Conservation (phyloP, 2,113 vertebrate genomes). For the Eptesicus fuscus region DNA sequence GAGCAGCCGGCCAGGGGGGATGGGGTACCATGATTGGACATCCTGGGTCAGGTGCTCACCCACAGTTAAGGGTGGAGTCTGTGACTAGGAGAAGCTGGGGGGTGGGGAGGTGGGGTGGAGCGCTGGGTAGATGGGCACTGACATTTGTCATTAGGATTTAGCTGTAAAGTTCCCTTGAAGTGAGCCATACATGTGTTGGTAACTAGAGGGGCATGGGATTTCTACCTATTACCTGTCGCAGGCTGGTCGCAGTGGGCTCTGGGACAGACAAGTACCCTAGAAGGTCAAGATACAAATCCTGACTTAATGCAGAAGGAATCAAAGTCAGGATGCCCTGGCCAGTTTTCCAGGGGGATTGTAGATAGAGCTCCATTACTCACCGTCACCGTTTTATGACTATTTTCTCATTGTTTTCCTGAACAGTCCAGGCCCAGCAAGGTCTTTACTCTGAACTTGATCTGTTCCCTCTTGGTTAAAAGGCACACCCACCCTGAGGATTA, state of each 20-base stretch:
- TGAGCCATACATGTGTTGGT: not conserved
- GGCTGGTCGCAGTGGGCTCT: not conserved
- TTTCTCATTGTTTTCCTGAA: not conserved
- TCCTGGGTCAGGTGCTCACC: not conserved
- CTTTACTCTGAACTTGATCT: conserved; percentile 43
- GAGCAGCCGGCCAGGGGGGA: not conserved
- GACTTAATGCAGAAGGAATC: not conserved
- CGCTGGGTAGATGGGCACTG: not conserved
- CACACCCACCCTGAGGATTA: not conserved
- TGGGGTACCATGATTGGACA: rapidly evolving
- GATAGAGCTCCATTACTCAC: not conserved
- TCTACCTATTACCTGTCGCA: too few relatives aligned
- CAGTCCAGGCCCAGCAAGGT: conserved; percentile 25
- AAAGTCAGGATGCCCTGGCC: not conserved
- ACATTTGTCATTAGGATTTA: not conserved
- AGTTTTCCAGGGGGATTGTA: not conserved
- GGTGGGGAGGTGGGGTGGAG: too few relatives aligned
- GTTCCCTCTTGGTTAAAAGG: conserved; percentile 16
- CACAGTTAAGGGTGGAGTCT: not conserved
- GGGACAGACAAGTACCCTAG: not conserved
- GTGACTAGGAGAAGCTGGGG: not conserved
- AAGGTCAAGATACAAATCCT: not conserved
- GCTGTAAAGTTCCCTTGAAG: not conserved
- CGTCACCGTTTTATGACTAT: not conserved
- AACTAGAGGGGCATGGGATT: not conserved